Evolutionary conservation across 1,140 invertebrate genomes (phyloP), one percentile per base, ranked within the genome.

Genomic region (Zelostemma sp.): DNA sequence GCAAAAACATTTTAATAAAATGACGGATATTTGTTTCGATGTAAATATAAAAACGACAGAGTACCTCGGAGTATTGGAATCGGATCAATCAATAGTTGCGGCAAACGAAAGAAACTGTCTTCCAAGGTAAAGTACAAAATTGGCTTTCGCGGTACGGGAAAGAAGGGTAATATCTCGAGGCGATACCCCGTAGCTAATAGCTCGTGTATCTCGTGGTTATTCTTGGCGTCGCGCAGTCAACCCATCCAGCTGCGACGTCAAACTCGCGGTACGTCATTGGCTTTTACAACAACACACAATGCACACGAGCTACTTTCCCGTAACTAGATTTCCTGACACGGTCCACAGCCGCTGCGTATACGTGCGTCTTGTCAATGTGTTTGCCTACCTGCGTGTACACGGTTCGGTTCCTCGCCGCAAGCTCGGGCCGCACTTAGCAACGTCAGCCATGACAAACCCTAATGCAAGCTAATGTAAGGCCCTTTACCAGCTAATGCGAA

Each of bases 121-220:
- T n/a, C n/a, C n/a, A n/a, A n/a, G n/a, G n/a, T n/a, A n/a, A n/a
- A n/a, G n/a, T n/a, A n/a, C n/a, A n/a, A n/a, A n/a, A n/a, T n/a
- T n/a, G n/a, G n/a, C n/a, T n/a, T n/a, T n/a, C n/a, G n/a, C n/a
- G n/a, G n/a, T n/a, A n/a, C n/a, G n/a, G n/a, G n/a, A 25, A 25
- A 25, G 3, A 8, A 25, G 21, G 21, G 8, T 8, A 25, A 25
- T 4, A 25, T 8, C 21, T 25, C 21, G 21, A 25, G 21, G 21
- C 35, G 35, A 38, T 38, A 5, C 9, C 35, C 12, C 9, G 12
- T 1, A 38, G 3, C 3, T 5, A 38, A 3, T 14, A n/a, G 11
- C 35, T 11, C 11, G 40, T 63, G 51, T 62, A 62, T 59, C 66
- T 55, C 59, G 43, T 46, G 55, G 59, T 68, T 68, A 68, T 68